Evolutionary conservation across 2,797 vertebrate species (phyloP).

Genomic region (Microcaecilia unicolor): DNA sequence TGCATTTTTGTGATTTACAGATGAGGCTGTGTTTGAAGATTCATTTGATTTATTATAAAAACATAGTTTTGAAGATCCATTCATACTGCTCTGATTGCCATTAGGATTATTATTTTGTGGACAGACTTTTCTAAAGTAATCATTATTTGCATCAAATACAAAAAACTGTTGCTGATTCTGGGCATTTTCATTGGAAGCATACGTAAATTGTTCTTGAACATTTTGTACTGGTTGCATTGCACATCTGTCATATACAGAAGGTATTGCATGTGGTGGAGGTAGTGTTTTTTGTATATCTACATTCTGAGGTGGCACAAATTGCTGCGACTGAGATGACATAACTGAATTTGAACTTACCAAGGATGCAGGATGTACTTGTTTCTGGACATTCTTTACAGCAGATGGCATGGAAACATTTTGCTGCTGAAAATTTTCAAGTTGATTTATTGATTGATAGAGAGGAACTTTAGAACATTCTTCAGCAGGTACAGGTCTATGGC

Average conservation of each 20-base stretch:
- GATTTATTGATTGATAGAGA: slow-evolving; percentile 7
- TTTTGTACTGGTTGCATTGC: slow-evolving; percentile 7
- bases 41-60: slow-evolving; percentile 11
- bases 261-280: slow-evolving; percentile 1
- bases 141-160: slow-evolving; percentile 9
- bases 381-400: slow-evolving; percentile 14
- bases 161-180: slow-evolving; percentile 13
- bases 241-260: slow-evolving; percentile 17
- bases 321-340: slow-evolving; percentile 7
- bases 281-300: slow-evolving; percentile 12
- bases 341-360: slow-evolving; percentile 8
- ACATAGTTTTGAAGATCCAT: slow-evolving; percentile 3
- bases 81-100: slow-evolving; percentile 12
- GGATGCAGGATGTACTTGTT: slow-evolving; percentile 14
- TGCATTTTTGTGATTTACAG: no score
- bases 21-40: no score
- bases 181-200: slow-evolving; percentile 8
- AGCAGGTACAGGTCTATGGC: not conserved
- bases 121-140: slow-evolving; percentile 10
- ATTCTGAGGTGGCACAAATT: slow-evolving; percentile 8
- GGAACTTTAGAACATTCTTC: not conserved
- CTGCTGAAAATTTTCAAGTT: slow-evolving; percentile 13
- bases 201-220: slow-evolving; percentile 12
- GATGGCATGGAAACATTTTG: slow-evolving; percentile 1
- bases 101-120: slow-evolving; percentile 6